Evolutionary conservation across 2,113 vertebrate genomes (phyloP), one percentile per base, ranked within the genome.

Genomic region (Sula dactylatra): DNA sequence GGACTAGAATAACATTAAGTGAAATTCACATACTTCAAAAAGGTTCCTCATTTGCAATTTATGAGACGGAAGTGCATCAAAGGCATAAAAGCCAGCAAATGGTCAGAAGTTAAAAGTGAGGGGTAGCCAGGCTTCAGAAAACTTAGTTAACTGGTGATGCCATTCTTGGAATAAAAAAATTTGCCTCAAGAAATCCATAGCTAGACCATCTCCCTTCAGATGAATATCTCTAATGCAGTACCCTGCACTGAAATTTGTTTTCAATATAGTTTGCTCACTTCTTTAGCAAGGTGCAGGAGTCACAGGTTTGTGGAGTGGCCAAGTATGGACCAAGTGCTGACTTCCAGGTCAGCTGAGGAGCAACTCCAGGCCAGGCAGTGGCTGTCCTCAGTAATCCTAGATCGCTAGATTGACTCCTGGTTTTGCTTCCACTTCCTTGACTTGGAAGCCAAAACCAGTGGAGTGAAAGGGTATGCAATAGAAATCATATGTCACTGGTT

Each of bases 21-120:
- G 59, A 91, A 89, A 94, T 91, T 94, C 91, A 26, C 40, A 40
- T 77, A 91, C 94, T 94, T 97, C 96, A 94, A 62, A 96, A 86
- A 76, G 77, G 54, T 70, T 92, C 31, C 44, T 94, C 40, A 87
- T 95, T 94, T 95, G 95, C 94, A 92, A 91, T 96, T 94, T 82
- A 94, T 97, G 96, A 95, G 92, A 87, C 1, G 13, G 88, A 88
- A 91, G 61, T 44, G 85, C 88, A 94, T 94, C 95, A 97, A 95
- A 95, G 77, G 47, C 92, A 93, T 89, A 76, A 92, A 93, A 96
- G 69, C 47, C 89, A 95, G 86, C 16, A 84, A 94, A 95, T 61
- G 52, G 40, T 82, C 77, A 87, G 77, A 97, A 96, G 86, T 72
- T 96, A 91, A 89, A 97, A 96, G 86, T 44, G 45, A 93, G 20